These are phyloP conservation scores for Tetheella fluctuosa DNA, from an alignment of 2,888 invertebrate species.

Conservation along the genomic window DNA sequence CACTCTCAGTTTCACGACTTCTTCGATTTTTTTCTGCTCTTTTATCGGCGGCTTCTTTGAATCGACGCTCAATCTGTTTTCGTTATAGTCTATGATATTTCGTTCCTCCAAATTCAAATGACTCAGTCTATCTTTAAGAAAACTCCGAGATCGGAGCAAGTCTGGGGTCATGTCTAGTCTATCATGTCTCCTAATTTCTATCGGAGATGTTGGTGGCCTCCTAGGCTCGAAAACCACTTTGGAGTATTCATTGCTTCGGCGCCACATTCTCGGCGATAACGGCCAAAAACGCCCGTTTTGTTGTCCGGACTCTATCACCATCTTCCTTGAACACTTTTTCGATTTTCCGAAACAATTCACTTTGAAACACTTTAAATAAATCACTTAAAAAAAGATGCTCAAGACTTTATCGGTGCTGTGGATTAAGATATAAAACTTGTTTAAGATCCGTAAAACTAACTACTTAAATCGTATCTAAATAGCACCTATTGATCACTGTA, in stretches of 20 bases:
- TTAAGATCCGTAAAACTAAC: conserved; percentile 27
- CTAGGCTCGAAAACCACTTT: conserved; percentile 79
- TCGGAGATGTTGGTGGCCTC: conserved; percentile 69
- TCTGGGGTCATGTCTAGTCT: conserved; percentile 63
- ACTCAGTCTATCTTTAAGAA: conserved; percentile 64
- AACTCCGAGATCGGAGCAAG: conserved; percentile 62
- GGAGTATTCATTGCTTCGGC: conserved; percentile 76
- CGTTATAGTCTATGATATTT: conserved; percentile 40
- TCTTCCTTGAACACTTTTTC: conserved; percentile 50
- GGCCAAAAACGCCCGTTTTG: conserved; percentile 77
- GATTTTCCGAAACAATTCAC: conserved; percentile 9
- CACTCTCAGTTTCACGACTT: conserved; percentile 68
- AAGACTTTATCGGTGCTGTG: conserved; percentile 61
- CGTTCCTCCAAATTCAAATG: conserved; percentile 67
- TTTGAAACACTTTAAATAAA: conserved; percentile 2
- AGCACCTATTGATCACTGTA: conserved; percentile 16
- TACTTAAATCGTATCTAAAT: not conserved
- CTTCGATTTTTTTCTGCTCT: conserved; percentile 61
- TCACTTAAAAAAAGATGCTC: conserved; percentile 5
- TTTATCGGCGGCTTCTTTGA: conserved; percentile 69
- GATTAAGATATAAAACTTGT: conserved; percentile 18
- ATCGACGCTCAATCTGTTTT: conserved; percentile 66
- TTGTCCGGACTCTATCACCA: conserved; percentile 79
- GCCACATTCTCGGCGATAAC: conserved; percentile 75
- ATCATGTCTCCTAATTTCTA: conserved; percentile 58